Evolutionary conservation across 2,113 vertebrate species (phyloP), one percentile per base, ranked within the genome.

Genomic region (Pheucticus melanocephalus): DNA sequence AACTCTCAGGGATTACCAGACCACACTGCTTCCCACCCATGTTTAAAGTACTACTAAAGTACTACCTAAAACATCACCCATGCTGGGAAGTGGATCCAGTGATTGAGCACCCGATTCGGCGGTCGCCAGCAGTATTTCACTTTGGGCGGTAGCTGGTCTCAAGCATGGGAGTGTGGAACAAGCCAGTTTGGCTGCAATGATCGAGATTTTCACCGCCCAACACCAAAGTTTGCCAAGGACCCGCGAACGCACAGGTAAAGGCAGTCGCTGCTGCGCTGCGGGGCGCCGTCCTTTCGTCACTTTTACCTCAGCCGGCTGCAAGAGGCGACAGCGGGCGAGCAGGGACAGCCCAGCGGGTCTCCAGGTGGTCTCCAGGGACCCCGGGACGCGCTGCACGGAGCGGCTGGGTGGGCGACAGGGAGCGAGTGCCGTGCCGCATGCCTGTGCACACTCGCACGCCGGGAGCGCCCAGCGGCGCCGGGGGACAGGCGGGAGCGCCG

Each of bases 211-310:
- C 80, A 70, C 56, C 37, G 9, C 39, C 88, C 45, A 21, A 7
- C 35, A 78, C 69, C 93, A 48, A 95, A 96, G 70, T 96, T 96
- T 75, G 42, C 95, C 76, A 71, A 45, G 5, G 24, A 63, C 45
- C 14, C 21, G 21, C 4, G 50, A 60, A 60, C 6, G 14, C 70
- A 17, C 50, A 66, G 73, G 78, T 54, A 42, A 22, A 64, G 44
- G 19, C 64, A 33, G 48, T 2, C 1, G 37, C 69, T 20, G 45
- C 73, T 12, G 53, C 28, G 5, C 15, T 30, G 42, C 3, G 15
- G 79, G 70, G 19, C 11, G 59, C 78, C 21, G 3, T 72, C 77
- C 31, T 82, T 40, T 39, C 44, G 2, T 25, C 77, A 77, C 40
- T 81, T 61, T 65, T 82, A 35, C 79, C 77, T 75, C 76, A 63